Evolutionary conservation across 1,140 invertebrate genomes (phyloP).

Genomic region (Drosophila rufa): DNA sequence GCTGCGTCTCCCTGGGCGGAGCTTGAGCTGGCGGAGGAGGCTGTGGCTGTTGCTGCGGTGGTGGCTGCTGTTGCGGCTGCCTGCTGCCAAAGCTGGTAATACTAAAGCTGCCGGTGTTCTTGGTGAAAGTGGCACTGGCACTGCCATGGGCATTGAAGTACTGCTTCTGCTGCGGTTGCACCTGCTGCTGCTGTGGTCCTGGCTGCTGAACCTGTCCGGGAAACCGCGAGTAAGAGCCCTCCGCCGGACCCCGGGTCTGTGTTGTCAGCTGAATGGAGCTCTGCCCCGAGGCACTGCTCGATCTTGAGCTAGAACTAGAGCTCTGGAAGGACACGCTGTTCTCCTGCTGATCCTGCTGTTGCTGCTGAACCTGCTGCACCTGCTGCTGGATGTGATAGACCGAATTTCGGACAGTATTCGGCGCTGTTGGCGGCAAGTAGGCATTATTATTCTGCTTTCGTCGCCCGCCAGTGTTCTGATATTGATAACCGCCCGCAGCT

Average conservation of each 20-base stretch:
- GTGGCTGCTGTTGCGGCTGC: constrained; percentile 34
- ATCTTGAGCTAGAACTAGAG: constrained; percentile 50
- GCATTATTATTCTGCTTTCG: constrained; percentile 72
- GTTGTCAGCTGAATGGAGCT: constrained; percentile 62
- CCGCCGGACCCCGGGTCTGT: constrained; percentile 62
- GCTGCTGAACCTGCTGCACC: constrained; percentile 59
- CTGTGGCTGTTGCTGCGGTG: constrained; percentile 29
- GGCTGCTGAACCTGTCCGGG: constrained; percentile 49
- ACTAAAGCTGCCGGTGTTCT: constrained; percentile 78
- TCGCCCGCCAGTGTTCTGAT: constrained; percentile 33
- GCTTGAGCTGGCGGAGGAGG: constrained; percentile 32
- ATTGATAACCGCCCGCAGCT: constrained; percentile 60
- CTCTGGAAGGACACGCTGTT: constrained; percentile 69
- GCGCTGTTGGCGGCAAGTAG: constrained; percentile 74
- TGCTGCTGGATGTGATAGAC: constrained; percentile 64
- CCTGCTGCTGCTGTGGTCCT: constrained; percentile 39
- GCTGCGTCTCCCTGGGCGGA: constrained; percentile 35
- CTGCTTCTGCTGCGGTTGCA: constrained; percentile 62
- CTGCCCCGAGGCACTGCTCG: constrained; percentile 47
- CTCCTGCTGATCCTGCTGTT: constrained; percentile 57
- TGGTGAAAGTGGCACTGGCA: constrained; percentile 63
- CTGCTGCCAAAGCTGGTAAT: constrained; percentile 74
- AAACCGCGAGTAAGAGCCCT: constrained; percentile 64
- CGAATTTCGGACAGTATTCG: constrained; percentile 59
- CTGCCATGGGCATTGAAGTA: constrained; percentile 73